Percentiles rank a stretch among this genome's conserved stretches.
These are phyloP conservation scores for Synergus japonicus DNA, from an alignment of 2,888 invertebrate genomes.

Conservation along the genomic window DNA sequence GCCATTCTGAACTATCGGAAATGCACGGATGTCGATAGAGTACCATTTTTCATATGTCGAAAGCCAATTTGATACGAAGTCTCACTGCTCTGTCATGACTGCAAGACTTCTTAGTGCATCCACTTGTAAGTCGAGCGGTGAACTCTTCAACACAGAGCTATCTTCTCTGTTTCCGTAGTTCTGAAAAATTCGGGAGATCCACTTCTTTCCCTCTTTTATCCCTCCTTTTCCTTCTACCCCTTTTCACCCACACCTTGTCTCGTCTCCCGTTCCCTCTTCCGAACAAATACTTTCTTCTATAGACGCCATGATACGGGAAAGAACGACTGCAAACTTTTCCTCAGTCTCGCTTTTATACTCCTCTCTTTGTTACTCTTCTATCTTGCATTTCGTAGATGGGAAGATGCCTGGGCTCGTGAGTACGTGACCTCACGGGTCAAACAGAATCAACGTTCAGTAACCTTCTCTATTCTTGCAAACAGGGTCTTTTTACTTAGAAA, in stretches of 20 bases:
- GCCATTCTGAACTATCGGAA: not conserved
- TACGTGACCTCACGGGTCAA: conserved; percentile 35
- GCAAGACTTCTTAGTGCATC: conserved; percentile 20
- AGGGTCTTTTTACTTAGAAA: not conserved
- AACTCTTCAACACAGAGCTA: not conserved
- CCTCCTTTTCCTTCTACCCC: not conserved
- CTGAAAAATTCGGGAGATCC: conserved; percentile 3
- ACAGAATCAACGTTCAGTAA: not conserved
- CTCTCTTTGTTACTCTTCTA: conserved; percentile 15
- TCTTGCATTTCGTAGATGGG: conserved; percentile 31
- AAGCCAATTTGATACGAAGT: conserved; percentile 7
- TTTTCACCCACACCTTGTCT: not conserved
- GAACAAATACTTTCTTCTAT: conserved; percentile 30
- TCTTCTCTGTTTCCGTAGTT: conserved; percentile 1
- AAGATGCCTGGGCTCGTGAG: conserved; percentile 23
- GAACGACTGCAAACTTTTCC: conserved; percentile 19
- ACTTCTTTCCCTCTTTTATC: conserved; percentile 1
- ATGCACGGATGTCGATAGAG: not conserved
- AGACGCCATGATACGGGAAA: conserved; percentile 7
- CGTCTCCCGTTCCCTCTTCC: not conserved
- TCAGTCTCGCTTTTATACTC: not conserved
- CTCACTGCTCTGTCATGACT: conserved; percentile 2
- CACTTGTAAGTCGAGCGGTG: conserved; percentile 27
- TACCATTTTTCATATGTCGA: conserved; percentile 15
- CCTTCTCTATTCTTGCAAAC: not conserved